These are phyloP conservation scores for Heterodera schachtii DNA, from an alignment of 1,140 invertebrate species.

Conservation along the genomic window DNA sequence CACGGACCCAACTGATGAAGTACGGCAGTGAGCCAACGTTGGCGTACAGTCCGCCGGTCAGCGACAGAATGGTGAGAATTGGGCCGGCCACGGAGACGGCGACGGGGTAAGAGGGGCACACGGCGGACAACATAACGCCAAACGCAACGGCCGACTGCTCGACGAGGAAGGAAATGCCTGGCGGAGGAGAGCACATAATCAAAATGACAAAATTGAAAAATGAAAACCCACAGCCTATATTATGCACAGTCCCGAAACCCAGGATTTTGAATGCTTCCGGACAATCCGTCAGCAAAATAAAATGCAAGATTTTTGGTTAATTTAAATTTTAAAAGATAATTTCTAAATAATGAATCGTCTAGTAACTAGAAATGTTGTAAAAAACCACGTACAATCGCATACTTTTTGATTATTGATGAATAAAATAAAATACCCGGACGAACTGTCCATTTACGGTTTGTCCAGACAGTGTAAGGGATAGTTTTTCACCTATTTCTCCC, in stretches of 20 bases:
- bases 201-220: too few species aligned
- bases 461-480: too few species aligned
- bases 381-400: too few species aligned
- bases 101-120: constrained; percentile 57
- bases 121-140: constrained; percentile 61
- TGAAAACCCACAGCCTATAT: too few species aligned
- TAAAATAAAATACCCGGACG: too few species aligned
- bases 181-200: background rate
- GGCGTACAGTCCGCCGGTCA: constrained; percentile 63
- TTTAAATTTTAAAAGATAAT: background rate
- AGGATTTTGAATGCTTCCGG: background rate
- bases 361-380: too few species aligned
- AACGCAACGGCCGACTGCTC: constrained; percentile 65
- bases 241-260: too few species aligned
- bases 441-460: too few species aligned
- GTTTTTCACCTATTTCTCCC: too few species aligned
- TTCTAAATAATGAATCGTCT: background rate
- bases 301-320: too few species aligned
- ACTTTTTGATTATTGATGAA: too few species aligned
- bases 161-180: constrained; percentile 54
- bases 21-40: constrained; percentile 58
- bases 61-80: constrained; percentile 56
- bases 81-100: constrained; percentile 57
- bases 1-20: constrained; percentile 54
- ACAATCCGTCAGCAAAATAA: background rate